These are phyloP conservation scores for Helogale parvula DNA, from an alignment of 2,113 vertebrate genomes.

Conservation along the genomic window DNA sequence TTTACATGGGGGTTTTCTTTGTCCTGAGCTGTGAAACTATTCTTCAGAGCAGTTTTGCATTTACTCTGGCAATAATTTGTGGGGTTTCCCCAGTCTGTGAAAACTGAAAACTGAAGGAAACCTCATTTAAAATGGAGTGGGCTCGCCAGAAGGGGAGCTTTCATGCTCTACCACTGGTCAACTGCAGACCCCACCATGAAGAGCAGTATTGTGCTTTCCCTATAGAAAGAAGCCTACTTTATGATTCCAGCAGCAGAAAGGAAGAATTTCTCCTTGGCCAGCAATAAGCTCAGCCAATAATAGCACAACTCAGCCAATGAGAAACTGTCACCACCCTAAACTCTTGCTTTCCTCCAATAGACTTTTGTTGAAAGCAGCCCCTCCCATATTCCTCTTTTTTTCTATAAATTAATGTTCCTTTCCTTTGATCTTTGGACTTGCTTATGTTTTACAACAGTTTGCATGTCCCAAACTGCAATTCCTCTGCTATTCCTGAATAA, in stretches of 20 bases:
- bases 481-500: neutral
- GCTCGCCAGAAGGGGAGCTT: neutral
- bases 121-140: neutral
- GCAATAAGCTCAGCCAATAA: neutral
- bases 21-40: neutral
- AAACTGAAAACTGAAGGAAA: neutral
- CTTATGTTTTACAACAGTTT: neutral
- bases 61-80: neutral
- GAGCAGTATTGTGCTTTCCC: neutral
- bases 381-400: neutral
- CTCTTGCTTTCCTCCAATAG: neutral
- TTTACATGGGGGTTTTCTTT: neutral
- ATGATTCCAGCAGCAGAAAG: neutral
- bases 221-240: neutral
- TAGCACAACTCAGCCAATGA: neutral
- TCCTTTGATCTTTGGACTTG: neutral
- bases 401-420: neutral
- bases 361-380: neutral
- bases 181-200: neutral
- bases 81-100: neutral
- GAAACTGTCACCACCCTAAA: neutral
- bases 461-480: neutral
- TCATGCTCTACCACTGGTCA: neutral
- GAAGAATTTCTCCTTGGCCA: neutral
- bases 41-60: neutral